Base-by-base conservation (phyloP, 2,113 vertebrate genomes). In the Cricetomys ansorgei region DNA sequence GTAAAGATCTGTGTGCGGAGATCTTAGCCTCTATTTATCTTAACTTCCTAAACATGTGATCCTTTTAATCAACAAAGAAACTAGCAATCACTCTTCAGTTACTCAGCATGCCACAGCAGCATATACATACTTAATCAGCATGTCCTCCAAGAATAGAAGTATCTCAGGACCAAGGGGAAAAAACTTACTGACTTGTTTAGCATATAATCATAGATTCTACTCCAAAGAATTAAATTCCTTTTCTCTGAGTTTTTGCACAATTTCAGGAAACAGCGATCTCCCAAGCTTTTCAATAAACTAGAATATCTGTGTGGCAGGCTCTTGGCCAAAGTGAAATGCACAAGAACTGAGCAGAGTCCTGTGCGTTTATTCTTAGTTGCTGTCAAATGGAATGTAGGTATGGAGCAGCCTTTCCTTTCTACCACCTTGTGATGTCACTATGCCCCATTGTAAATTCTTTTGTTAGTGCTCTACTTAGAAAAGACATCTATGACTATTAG, bases 111-210 rank as follows among this genome's bases (percentile, higher is more conserved):
- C 48, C 72, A n/a, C 92, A 65, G n/a, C 29, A 79, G 83, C 81
- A 89, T 64, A 67, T 93, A 62, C 59, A 70, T 92, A 31, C 37
- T 88, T 84, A 93, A 91, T 96, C 45, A 72, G 57, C 81, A 88
- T 85, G 34, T 86, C 93, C 92, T 88, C 79, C 21, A 21, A 83
- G 64, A 95, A 83, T 91, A 93, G 86, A 86, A 64, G 48, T 89
- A 81, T 88, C 27, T 45, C 34, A 27, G 48, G 11, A 16, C 37
- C 64, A 76, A 89, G 37, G 48, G 34, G 48, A 72, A 50, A 75
- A 59, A 19, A 3, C 57, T 85, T 89, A 13, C 40, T 55, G 37
- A 80, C 92, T 88, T 72, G 31, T 11, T 80, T 95, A 53, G 8
- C 55, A 91, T 94, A 64, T 85, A 45, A 62, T 64, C 85, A 31